Percentiles rank a stretch among this genome's conserved stretches.
Conservation (phyloP, 2,888 invertebrate species). For the Fissipunctia ypsillon region DNA sequence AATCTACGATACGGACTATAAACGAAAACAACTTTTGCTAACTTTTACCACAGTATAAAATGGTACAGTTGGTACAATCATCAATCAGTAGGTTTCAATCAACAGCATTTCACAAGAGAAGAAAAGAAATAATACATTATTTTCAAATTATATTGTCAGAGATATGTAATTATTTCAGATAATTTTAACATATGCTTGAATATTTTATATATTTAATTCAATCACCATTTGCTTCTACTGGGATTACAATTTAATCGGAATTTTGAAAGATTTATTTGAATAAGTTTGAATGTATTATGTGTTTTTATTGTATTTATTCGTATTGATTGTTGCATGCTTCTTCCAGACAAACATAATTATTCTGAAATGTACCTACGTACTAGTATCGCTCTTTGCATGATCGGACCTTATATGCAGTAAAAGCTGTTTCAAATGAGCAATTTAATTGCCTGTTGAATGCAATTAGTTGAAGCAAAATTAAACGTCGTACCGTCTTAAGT, state of each 20-base stretch:
- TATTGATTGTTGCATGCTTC: background rate
- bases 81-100: background rate
- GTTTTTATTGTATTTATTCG: background rate
- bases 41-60: slow-evolving; percentile 15
- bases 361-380: background rate
- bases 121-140: background rate
- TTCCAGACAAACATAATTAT: background rate
- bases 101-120: background rate
- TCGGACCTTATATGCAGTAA: background rate
- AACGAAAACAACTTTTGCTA: slow-evolving; percentile 1
- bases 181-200: background rate
- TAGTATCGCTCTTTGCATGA: background rate
- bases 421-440: background rate
- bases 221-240: background rate
- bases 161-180: background rate
- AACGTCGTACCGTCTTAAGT: background rate
- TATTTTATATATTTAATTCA: background rate
- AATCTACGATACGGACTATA: slow-evolving; percentile 20
- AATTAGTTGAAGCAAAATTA: slow-evolving; percentile 1
- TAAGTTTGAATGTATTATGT: background rate
- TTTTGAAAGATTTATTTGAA: background rate
- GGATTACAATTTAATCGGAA: background rate
- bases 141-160: background rate
- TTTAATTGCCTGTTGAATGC: slow-evolving; percentile 8
- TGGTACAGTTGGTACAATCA: background rate